These are phyloP conservation scores for Pheucticus melanocephalus DNA, from an alignment of 2,113 vertebrate species.

Conservation along the genomic window DNA sequence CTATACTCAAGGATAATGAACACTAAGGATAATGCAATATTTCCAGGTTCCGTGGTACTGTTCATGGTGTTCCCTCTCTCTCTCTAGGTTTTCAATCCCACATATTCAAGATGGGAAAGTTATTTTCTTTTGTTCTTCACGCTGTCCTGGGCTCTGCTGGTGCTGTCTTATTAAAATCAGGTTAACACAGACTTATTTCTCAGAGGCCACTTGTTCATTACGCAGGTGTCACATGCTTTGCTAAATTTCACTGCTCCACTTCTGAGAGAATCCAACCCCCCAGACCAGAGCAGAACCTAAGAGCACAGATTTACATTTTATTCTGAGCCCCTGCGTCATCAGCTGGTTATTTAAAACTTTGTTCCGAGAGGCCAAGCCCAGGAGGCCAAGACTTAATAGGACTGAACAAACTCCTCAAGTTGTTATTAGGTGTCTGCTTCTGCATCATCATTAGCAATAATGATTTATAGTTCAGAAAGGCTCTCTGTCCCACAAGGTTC, in stretches of 20 bases:
- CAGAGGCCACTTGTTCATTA: background rate
- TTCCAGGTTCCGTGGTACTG: background rate
- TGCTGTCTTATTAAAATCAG: background rate
- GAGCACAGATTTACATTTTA: background rate
- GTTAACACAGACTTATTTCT: background rate
- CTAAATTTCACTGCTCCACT: background rate
- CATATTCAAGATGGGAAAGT: background rate
- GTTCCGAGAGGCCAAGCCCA: background rate
- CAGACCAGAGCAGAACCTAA: background rate
- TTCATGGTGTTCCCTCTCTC: background rate
- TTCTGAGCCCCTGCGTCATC: background rate
- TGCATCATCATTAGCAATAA: constrained; percentile 40
- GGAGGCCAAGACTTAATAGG: background rate
- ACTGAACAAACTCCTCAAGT: background rate
- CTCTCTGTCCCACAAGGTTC: background rate
- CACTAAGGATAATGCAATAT: background rate
- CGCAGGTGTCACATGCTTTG: background rate
- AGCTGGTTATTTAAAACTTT: constrained; percentile 54
- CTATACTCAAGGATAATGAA: background rate
- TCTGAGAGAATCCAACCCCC: background rate
- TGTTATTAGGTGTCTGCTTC: background rate
- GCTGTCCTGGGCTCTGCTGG: background rate
- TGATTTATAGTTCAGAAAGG: background rate
- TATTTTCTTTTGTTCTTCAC: background rate
- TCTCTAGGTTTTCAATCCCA: background rate